Evolutionary conservation across 2,888 invertebrate species (phyloP).

Genomic region (Caenorhabditis panamensis): DNA sequence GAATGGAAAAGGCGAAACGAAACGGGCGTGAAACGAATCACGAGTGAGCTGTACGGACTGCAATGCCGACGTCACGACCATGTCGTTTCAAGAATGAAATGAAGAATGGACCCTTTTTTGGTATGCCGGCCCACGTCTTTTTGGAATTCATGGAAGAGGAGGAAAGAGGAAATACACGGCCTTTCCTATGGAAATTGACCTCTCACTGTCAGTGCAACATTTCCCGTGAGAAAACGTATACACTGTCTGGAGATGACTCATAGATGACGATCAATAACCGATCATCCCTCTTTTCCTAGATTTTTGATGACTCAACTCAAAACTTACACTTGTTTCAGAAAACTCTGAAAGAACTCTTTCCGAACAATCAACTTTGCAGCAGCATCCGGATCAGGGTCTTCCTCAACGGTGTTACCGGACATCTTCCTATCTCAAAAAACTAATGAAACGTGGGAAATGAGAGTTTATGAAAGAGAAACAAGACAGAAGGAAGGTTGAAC

Average conservation of each 20-base stretch:
- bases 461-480: conserved; percentile 1
- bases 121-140: not conserved
- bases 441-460: conserved; percentile 1
- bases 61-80: not conserved
- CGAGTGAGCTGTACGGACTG: not conserved
- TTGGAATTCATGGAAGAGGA: not conserved
- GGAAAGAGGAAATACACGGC: not conserved
- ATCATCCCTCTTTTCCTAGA: too few species aligned
- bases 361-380: conserved; percentile 10
- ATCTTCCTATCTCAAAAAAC: conserved; percentile 12
- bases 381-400: conserved; percentile 8
- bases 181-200: not conserved
- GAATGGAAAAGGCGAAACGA: not conserved
- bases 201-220: not conserved
- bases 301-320: not conserved
- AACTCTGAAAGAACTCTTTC: conserved; percentile 29
- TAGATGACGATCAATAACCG: too few species aligned
- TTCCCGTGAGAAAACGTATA: too few species aligned
- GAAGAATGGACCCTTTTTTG: not conserved
- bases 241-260: too few species aligned
- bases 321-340: conserved; percentile 39
- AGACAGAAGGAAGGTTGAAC: not conserved
- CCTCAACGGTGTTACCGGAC: conserved; percentile 17
- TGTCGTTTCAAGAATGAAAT: not conserved
- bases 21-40: not conserved